phyloP scores from a whole-genome alignment of 2,113 vertebrate species.

The Crotalus tigris region DNA sequence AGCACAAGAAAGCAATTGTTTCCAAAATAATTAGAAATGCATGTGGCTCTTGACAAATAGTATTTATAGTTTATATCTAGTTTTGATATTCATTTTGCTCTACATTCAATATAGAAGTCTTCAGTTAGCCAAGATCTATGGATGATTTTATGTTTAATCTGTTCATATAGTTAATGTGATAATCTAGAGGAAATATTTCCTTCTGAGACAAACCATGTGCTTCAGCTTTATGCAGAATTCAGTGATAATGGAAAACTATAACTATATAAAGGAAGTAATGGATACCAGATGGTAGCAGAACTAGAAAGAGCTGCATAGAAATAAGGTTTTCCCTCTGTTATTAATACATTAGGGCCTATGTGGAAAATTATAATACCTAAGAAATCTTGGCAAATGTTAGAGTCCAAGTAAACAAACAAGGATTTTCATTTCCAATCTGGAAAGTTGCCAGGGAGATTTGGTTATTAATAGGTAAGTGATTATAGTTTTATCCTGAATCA shows the following conservation, averaged over 20 bases:
- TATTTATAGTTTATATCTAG: constrained; percentile 53
- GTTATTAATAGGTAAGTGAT: not conserved
- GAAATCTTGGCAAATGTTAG: not conserved
- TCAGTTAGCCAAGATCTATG: constrained; percentile 59
- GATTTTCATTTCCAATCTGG: not conserved
- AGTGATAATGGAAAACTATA: constrained; percentile 63
- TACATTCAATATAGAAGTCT: constrained; percentile 39
- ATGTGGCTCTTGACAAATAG: constrained; percentile 46
- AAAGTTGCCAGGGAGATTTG: not conserved
- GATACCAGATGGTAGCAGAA: constrained; percentile 69
- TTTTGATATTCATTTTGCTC: constrained; percentile 56
- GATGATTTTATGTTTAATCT: constrained; percentile 62
- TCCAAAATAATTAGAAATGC: constrained; percentile 35
- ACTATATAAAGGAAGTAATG: constrained; percentile 64
- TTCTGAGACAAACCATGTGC: constrained; percentile 64
- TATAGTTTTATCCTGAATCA: not conserved
- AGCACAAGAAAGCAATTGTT: constrained; percentile 48
- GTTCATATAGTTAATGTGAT: constrained; percentile 54
- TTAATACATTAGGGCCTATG: constrained; percentile 42
- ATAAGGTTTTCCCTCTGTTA: constrained; percentile 42
- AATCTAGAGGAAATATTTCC: constrained; percentile 68
- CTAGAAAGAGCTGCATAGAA: constrained; percentile 58
- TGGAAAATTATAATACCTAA: not conserved
- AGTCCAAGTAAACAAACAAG: not conserved
- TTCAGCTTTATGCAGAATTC: constrained; percentile 63